Conservation (phyloP, 2,888 invertebrate genomes). For the Pseudococcus jackbeardsleyi region DNA sequence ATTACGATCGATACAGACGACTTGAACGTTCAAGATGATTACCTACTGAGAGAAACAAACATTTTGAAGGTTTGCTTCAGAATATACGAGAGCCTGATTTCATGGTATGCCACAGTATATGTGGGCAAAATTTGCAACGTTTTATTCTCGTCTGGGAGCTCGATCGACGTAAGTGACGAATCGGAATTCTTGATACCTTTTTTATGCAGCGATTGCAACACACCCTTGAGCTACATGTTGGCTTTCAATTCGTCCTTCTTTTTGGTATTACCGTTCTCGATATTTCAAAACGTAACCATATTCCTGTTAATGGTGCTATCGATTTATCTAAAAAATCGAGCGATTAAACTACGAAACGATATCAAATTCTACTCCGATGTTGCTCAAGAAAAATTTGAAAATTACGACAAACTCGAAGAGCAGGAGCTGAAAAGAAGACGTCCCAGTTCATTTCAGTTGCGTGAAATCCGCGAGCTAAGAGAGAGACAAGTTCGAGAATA, state of each 20-base stretch:
- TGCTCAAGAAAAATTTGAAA: neutral
- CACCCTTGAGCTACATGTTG: neutral
- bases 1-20: neutral
- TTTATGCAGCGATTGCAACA: neutral
- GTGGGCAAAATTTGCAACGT: neutral
- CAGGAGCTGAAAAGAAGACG: neutral
- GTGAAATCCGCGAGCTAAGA: neutral
- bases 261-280: too few relatives aligned
- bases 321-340: neutral
- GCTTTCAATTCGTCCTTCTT: neutral
- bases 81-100: neutral
- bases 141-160: too few relatives aligned
- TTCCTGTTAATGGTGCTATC: neutral
- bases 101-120: neutral
- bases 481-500: neutral
- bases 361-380: neutral
- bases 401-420: neutral
- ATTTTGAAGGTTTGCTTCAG: neutral
- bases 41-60: neutral
- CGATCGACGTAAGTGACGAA: neutral
- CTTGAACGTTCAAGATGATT: neutral
- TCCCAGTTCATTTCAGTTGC: neutral
- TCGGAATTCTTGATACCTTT: neutral
- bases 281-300: too few relatives aligned
- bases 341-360: neutral